Conservation (phyloP, 2,113 vertebrate species). For the Sphyrna mokarran region DNA sequence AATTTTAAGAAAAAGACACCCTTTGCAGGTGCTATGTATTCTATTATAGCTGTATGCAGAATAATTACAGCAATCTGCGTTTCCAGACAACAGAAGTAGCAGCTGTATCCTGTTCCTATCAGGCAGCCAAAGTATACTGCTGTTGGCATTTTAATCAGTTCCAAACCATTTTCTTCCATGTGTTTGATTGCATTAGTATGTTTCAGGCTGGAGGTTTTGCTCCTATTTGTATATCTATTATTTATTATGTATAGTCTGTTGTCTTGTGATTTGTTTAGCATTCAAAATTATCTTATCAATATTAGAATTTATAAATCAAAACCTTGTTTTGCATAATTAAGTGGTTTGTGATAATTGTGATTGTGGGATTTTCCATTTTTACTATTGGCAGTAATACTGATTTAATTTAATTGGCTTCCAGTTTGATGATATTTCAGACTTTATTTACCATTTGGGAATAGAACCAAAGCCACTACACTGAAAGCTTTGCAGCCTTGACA, state of each 20-base stretch:
- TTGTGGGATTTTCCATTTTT: too few relatives aligned
- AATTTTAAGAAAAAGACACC: neutral
- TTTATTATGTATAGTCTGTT: neutral
- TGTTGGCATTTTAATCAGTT: neutral
- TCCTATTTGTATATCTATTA: neutral
- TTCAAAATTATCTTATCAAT: too few relatives aligned
- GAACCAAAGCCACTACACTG: too few relatives aligned
- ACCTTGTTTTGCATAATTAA: neutral
- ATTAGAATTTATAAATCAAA: too few relatives aligned
- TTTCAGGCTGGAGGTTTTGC: neutral
- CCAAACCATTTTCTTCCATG: neutral
- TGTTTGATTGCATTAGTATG: neutral
- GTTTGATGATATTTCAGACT: too few relatives aligned
- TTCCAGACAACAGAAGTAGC: neutral
- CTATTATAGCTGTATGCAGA: neutral
- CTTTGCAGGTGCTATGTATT: neutral
- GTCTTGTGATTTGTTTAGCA: neutral
- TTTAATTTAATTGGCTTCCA: too few relatives aligned
- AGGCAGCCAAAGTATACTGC: neutral
- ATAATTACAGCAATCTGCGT: neutral
- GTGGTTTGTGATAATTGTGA: too few relatives aligned
- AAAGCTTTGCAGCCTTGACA: too few relatives aligned
- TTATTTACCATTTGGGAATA: too few relatives aligned
- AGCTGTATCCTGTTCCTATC: neutral
- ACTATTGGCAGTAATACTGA: too few relatives aligned